Evolutionary conservation across 1,140 invertebrate genomes (phyloP).

Genomic region (Luehdorfia chinensis): DNA sequence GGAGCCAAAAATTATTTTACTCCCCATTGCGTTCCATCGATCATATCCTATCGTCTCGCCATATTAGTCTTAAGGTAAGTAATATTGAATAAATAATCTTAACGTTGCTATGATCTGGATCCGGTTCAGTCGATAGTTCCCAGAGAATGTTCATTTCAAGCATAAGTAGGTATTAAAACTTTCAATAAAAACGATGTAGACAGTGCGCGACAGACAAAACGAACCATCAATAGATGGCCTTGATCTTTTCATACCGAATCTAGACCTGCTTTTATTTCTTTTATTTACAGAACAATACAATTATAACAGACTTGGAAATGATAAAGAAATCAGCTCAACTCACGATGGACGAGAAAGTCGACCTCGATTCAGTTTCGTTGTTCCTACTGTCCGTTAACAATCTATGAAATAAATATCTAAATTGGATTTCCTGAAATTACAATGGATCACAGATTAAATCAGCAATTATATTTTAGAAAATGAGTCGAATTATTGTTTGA

Average conservation of each 20-base stretch:
- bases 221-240: conserved; percentile 6
- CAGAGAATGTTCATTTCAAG: too few relatives aligned
- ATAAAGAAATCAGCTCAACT: neutral
- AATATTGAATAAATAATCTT: too few relatives aligned
- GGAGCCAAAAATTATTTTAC: too few relatives aligned
- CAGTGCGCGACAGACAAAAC: neutral
- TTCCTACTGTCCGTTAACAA: neutral
- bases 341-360: neutral
- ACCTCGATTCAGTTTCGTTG: conserved; percentile 1
- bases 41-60: too few relatives aligned
- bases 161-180: too few relatives aligned
- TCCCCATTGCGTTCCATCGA: too few relatives aligned
- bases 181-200: neutral
- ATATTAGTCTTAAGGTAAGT: too few relatives aligned
- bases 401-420: conserved; percentile 3
- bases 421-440: neutral
- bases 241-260: neutral
- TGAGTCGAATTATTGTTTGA: too few relatives aligned
- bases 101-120: too few relatives aligned
- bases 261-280: neutral
- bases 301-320: neutral
- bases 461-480: too few relatives aligned
- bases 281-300: neutral
- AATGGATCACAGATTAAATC: neutral
- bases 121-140: too few relatives aligned